Evolutionary conservation across 2,888 invertebrate genomes (phyloP), one percentile per base, ranked within the genome.

Genomic region (Aleiodes testaceus): DNA sequence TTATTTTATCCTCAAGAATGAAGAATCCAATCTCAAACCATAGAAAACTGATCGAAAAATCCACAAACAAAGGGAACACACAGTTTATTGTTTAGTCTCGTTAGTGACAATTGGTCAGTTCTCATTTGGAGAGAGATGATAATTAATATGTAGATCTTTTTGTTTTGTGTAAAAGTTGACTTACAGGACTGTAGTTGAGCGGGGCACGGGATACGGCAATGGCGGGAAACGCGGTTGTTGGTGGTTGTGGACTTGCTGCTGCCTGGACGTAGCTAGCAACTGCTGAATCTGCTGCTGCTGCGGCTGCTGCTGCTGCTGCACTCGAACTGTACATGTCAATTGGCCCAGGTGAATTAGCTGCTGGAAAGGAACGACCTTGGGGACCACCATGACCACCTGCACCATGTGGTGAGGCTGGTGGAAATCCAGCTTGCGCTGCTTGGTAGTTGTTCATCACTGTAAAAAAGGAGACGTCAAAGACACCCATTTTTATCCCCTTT

Each of bases 381-480:
- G 88, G 87, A 81, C 87, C 85, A 55, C 87, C 86, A 87, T 89
- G 84, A 77, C 88, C 84, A 78, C 88, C 86, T 88, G 93, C 92
- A 71, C 90, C 92, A 85, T 95, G 95, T 76, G 95, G 95, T 76
- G 95, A 95, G 79, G 94, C 94, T 75, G 95, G 95, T 74, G 95
- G 95, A 77, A 93, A 92, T 78, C 94, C 95, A 79, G 92, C 92
- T 77, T 91, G 91, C 77, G 93, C 93, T 71, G 95, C 95, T 87
- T 95, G 95, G 89, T 97, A 97, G 92, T 96, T 97, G 92, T 96
- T 97, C 95, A 97, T 97, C 90, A 97, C 97, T 96, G 94, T 81
- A 91, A 89, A 36, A 67, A 67, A 22, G 47, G 50, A 66, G 49
- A 61, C 14, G 49, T 11, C 16, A 45, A 45, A 11, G 4, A 9